Conservation (phyloP, 2,797 vertebrate genomes). For the Caiman crocodilus region DNA sequence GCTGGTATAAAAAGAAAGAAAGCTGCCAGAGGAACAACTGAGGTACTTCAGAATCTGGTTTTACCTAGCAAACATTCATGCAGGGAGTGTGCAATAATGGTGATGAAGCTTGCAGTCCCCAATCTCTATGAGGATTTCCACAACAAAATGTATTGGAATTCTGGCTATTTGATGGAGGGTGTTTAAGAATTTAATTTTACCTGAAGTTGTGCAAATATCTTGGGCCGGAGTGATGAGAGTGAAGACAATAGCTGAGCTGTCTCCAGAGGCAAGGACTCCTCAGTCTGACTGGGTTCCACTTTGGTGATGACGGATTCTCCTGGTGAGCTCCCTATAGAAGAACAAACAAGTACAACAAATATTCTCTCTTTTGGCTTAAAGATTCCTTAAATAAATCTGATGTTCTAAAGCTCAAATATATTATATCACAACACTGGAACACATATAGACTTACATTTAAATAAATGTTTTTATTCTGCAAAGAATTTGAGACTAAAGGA, state of each 20-base stretch:
- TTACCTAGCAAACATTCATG: not conserved
- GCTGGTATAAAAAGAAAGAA: not conserved
- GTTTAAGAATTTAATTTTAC: conserved; percentile 60
- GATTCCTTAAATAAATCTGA: not conserved
- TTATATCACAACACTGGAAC: not conserved
- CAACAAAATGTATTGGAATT: rapidly evolving
- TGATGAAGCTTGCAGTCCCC: not conserved
- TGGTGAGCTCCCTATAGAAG: conserved; percentile 70
- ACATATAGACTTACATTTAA: not conserved
- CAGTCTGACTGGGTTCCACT: conserved; percentile 63
- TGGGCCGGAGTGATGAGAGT: conserved; percentile 85
- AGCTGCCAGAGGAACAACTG: not conserved
- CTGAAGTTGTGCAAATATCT: conserved; percentile 87
- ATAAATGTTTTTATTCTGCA: not conserved
- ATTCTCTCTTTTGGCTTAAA: conserved; percentile 1
- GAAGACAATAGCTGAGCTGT: conserved; percentile 83
- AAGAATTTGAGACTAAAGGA: not conserved
- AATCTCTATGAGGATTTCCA: not conserved
- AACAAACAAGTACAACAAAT: conserved; percentile 45
- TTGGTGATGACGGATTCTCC: conserved; percentile 68
- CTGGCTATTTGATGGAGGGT: not conserved
- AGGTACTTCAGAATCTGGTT: rapidly evolving
- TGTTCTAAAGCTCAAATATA: not conserved
- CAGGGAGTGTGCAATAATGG: not conserved
- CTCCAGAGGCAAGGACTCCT: conserved; percentile 77